Percentiles rank a stretch among this genome's conserved stretches.
Conservation (phyloP, 1,140 invertebrate genomes). For the Ditylenchus dipsaci region DNA sequence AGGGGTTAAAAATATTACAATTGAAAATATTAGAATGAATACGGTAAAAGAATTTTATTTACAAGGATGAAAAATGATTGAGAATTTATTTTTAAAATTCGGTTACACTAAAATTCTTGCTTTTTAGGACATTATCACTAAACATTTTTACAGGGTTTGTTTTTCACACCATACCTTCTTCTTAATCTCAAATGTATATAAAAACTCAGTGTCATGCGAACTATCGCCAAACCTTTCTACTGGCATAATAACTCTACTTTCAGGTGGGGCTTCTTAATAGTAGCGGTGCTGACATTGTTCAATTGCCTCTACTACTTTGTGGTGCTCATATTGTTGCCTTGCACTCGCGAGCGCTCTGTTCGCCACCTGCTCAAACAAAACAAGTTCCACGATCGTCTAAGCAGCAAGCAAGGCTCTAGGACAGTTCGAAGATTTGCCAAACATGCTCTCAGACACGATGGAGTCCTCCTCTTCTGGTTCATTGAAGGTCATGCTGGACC, state of each 20-base stretch:
- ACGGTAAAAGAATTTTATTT: no score
- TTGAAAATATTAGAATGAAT: no score
- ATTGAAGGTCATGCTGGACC: background rate
- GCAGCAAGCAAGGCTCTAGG: background rate
- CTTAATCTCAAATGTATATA: no score
- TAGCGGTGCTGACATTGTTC: background rate
- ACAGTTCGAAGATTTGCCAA: background rate
- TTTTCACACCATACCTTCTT: no score
- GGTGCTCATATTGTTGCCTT: background rate
- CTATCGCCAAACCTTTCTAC: no score
- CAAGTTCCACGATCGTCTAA: background rate
- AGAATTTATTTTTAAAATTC: no score
- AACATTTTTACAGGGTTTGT: no score
- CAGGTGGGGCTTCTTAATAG: background rate
- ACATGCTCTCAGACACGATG: background rate
- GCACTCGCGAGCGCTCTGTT: background rate
- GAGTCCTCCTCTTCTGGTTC: background rate
- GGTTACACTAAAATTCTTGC: no score
- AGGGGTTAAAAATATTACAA: no score
- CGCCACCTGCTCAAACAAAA: constrained; percentile 1
- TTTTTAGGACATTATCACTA: no score
- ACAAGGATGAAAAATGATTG: no score
- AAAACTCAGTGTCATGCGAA: no score
- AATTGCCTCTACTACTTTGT: constrained; percentile 1
- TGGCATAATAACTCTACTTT: background rate